These are phyloP conservation scores for Notothenia coriiceps DNA, from an alignment of 2,113 vertebrate genomes.

Conservation along the genomic window DNA sequence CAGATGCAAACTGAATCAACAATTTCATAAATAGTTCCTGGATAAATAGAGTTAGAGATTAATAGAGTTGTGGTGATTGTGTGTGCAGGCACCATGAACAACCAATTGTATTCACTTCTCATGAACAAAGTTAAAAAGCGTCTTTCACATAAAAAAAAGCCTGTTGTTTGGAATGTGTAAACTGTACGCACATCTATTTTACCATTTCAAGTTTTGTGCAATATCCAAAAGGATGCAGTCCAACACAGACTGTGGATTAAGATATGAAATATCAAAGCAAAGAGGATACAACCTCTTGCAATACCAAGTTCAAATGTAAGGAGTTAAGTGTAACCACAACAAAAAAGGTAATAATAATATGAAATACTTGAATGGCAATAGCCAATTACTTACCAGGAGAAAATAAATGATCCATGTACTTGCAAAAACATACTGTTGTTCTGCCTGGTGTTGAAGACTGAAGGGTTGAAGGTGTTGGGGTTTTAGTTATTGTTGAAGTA, in stretches of 20 bases:
- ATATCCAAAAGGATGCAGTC: background rate
- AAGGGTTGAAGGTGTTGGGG: background rate
- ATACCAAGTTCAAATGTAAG: background rate
- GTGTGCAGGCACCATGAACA: background rate
- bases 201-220: background rate
- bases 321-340: background rate
- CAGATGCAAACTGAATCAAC: no score
- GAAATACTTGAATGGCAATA: background rate
- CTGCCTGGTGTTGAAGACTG: background rate
- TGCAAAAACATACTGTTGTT: slow-evolving; percentile 69
- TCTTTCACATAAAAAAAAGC: background rate
- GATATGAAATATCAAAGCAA: background rate
- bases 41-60: background rate
- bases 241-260: background rate
- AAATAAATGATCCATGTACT: slow-evolving; percentile 48
- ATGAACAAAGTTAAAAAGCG: background rate
- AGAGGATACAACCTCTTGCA: background rate
- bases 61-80: no score
- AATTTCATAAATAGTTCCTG: background rate
- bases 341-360: background rate
- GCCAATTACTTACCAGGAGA: slow-evolving; percentile 58
- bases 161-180: background rate
- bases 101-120: background rate
- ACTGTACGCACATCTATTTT: background rate
- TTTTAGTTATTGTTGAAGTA: background rate